A percentile compares a stretch with the other conserved stretches of the same genome.
Conservation (phyloP, 2,113 vertebrate species). For the Ceyx cyanopectus region DNA sequence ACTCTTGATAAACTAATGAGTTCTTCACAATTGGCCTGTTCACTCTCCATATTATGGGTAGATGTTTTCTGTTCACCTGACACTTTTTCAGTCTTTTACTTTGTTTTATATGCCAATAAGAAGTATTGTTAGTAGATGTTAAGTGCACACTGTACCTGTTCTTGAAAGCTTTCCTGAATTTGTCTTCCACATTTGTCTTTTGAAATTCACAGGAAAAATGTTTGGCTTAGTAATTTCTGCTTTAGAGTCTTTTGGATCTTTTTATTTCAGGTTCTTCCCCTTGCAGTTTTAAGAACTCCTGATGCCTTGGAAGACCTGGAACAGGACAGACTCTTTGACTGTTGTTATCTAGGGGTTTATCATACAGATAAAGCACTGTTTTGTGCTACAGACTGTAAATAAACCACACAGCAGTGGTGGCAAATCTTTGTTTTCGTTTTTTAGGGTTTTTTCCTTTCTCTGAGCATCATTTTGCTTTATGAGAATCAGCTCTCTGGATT, state of each 20-base stretch:
- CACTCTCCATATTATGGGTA: not conserved
- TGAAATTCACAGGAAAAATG: not conserved
- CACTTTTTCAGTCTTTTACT: not conserved
- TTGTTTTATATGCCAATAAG: not conserved
- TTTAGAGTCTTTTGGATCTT: not conserved
- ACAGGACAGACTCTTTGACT: not conserved
- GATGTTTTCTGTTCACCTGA: not conserved
- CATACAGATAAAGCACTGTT: not conserved
- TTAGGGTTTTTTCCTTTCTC: not conserved
- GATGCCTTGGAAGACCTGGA: not conserved
- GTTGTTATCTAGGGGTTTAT: not conserved
- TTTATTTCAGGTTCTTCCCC: not conserved
- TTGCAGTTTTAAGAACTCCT: not conserved
- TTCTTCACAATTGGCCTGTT: not conserved
- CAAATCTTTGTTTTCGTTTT: not conserved
- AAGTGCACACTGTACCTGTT: not conserved
- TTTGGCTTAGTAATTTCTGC: not conserved
- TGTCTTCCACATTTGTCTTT: not conserved
- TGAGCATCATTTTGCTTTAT: not conserved
- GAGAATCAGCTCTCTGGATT: not conserved
- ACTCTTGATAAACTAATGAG: not conserved
- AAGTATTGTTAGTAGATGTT: not conserved
- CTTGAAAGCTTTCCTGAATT: not conserved
- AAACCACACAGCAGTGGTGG: not conserved
- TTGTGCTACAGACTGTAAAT: rapidly evolving